Evolutionary conservation across 2,113 vertebrate genomes (phyloP).

Genomic region (Daubentonia madagascariensis): DNA sequence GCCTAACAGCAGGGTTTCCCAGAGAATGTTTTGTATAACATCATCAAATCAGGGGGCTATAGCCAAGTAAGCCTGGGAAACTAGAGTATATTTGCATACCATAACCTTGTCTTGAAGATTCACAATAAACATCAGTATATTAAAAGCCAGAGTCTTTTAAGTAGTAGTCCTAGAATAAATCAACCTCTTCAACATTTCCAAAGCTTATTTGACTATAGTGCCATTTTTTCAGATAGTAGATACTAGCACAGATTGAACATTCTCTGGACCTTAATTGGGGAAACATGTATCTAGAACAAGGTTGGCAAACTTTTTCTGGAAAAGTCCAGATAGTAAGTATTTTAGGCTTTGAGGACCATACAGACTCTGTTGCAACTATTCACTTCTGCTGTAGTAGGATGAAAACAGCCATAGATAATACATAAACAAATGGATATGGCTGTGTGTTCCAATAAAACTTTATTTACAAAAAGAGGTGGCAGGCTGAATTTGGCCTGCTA

Average conservation of each 20-base stretch:
- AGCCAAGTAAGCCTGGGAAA: conserved; percentile 70
- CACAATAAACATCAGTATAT: conserved; percentile 58
- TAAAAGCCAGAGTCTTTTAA: conserved; percentile 60
- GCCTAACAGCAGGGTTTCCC: conserved; percentile 57
- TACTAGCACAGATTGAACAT: not conserved
- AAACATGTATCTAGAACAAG: not conserved
- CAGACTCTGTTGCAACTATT: not conserved
- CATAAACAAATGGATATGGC: not conserved
- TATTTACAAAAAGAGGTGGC: not conserved
- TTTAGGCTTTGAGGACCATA: conserved; percentile 8
- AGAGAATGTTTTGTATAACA: conserved; percentile 63
- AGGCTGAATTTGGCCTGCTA: not conserved
- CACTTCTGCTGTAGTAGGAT: not conserved
- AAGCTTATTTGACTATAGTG: conserved; percentile 26
- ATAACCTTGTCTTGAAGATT: conserved; percentile 64
- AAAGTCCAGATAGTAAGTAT: not conserved
- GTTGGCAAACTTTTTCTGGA: not conserved
- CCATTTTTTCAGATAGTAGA: not conserved
- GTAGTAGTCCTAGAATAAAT: conserved; percentile 60
- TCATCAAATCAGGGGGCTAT: not conserved
- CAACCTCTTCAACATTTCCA: conserved; percentile 56
- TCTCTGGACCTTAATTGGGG: not conserved
- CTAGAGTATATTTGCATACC: conserved; percentile 66
- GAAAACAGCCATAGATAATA: not conserved
- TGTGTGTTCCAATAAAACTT: not conserved